A percentile compares a stretch with the other conserved stretches of the same genome.
Conservation (phyloP, 35 echinoderm and acorn worm species). For the Acanthaster planci region DNA sequence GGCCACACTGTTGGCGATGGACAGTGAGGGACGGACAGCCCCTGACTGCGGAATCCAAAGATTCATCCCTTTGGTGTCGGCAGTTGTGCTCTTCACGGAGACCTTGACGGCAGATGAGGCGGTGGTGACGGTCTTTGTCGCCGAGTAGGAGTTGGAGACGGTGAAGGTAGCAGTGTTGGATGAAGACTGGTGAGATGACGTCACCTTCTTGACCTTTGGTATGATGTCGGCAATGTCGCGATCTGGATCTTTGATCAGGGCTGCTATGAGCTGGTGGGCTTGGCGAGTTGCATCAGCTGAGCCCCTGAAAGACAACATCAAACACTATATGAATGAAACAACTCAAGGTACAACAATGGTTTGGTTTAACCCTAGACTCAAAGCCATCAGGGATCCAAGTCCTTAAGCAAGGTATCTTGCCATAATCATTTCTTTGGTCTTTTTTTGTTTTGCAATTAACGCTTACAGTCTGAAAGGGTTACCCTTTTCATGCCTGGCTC, state of each 20-base stretch:
- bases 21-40: not conserved
- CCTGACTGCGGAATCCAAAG: not conserved
- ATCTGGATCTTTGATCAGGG: conserved; percentile 97
- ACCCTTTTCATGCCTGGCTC: too few species aligned
- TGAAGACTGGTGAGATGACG: conserved; percentile 4
- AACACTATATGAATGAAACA: not conserved
- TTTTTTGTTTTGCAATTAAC: not conserved
- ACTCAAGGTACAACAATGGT: not conserved
- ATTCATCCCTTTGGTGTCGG: not conserved
- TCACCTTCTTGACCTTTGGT: conserved; percentile 73
- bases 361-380: not conserved
- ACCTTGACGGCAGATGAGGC: conserved; percentile 26
- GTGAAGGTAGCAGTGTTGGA: conserved; percentile 49
- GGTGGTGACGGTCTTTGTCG: conserved; percentile 20
- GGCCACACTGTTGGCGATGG: conserved; percentile 15
- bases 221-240: conserved; percentile 92
- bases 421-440: too few species aligned
- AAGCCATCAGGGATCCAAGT: too few species aligned
- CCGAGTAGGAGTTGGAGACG: conserved; percentile 42
- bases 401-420: too few species aligned
- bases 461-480: too few species aligned
- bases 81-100: not conserved
- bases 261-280: conserved; percentile 91
- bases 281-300: conserved; percentile 96
- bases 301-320: conserved; percentile 60